Evolutionary conservation across 2,113 vertebrate species (phyloP).

Genomic region (Stegastes partitus): DNA sequence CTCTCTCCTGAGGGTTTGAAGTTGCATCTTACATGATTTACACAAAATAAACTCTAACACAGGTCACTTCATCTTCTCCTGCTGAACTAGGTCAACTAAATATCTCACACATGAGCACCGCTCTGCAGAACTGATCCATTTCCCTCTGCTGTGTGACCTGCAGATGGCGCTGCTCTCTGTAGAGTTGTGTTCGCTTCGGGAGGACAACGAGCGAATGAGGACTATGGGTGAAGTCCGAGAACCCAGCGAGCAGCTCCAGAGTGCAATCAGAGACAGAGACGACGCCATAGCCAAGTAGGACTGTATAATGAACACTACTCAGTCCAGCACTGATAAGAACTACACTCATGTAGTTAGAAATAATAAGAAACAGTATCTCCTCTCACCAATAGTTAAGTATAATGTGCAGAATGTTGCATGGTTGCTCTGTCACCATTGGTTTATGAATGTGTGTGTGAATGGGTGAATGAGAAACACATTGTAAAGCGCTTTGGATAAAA

Average conservation of each 20-base stretch:
- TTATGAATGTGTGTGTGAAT: too few species aligned
- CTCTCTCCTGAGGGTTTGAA: conserved; percentile 1
- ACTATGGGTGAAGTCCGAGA: conserved; percentile 89
- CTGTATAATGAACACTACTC: too few species aligned
- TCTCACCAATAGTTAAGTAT: too few species aligned
- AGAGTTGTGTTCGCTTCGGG: conserved; percentile 91
- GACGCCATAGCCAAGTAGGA: conserved; percentile 96
- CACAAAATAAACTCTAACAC: background rate
- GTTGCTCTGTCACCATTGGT: too few species aligned
- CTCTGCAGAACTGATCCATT: background rate
- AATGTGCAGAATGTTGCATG: too few species aligned
- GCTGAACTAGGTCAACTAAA: conserved; percentile 6
- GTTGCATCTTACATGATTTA: conserved; percentile 13
- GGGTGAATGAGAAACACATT: too few species aligned
- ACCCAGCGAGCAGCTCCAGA: conserved; percentile 91
- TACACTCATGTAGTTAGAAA: background rate
- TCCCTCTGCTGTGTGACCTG: conserved; percentile 16
- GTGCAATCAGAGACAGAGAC: conserved; percentile 95
- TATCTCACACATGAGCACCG: background rate
- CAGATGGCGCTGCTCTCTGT: conserved; percentile 94
- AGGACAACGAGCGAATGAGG: conserved; percentile 90
- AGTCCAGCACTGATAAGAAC: too few species aligned
- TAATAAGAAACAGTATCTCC: too few species aligned
- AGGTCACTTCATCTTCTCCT: background rate
- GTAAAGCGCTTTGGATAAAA: too few species aligned